Evolutionary conservation across 30 jellyfish, hydroid and myxozoan genomes (phyloP).

Genomic region (Hydractinia symbiolongicarpus): DNA sequence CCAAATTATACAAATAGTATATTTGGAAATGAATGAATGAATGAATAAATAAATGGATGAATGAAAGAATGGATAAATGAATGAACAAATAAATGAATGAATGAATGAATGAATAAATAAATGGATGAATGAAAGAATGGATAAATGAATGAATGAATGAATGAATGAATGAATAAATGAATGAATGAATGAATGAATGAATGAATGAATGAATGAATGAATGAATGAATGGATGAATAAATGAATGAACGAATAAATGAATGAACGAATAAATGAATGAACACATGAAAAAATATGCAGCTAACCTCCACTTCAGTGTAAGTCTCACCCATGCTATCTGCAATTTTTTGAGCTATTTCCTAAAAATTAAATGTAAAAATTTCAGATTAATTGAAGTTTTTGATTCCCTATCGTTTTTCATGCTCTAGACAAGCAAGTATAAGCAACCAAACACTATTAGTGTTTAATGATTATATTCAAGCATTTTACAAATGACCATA

Average conservation of each 20-base stretch:
- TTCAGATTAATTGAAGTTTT: background rate
- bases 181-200: background rate
- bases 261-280: background rate
- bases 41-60: background rate
- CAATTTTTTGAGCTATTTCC: conserved; percentile 23
- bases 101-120: background rate
- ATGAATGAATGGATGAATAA: too few relatives aligned
- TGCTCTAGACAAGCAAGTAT: too few relatives aligned
- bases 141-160: too few relatives aligned
- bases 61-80: too few relatives aligned
- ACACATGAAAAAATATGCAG: background rate
- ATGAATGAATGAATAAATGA: too few relatives aligned
- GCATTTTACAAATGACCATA: too few relatives aligned
- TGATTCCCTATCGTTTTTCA: too few relatives aligned
- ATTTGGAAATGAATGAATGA: background rate
- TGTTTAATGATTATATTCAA: too few relatives aligned
- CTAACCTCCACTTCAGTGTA: background rate
- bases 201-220: background rate
- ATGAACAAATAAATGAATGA: too few relatives aligned
- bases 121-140: background rate
- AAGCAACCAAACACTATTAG: too few relatives aligned
- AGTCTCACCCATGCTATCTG: background rate
- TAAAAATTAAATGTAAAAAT: background rate
- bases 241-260: too few relatives aligned
- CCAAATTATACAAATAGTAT: background rate